Conservation (phyloP, 2,888 invertebrate species). For the Crioceris asparagi region DNA sequence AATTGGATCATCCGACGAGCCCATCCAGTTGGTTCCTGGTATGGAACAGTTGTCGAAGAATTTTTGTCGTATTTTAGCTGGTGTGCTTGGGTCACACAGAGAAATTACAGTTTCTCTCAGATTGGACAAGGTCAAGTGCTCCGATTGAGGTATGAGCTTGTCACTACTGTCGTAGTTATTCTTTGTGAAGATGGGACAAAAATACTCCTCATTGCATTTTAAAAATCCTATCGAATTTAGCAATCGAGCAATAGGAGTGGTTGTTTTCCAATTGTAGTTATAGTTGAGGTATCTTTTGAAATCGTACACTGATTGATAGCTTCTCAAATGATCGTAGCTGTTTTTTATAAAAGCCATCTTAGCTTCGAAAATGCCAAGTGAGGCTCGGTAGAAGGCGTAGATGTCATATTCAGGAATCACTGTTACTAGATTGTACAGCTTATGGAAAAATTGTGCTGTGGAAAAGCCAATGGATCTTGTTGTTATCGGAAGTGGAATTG, state of each 20-base stretch:
- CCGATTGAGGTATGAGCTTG: background rate
- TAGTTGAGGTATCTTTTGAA: background rate
- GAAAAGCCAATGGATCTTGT: background rate
- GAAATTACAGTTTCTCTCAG: background rate
- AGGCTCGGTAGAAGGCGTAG: conserved; percentile 1
- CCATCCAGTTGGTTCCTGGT: background rate
- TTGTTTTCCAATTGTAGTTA: background rate
- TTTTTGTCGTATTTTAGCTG: background rate
- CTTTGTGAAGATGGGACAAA: background rate
- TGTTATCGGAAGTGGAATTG: background rate
- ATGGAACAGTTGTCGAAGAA: background rate
- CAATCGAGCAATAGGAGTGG: background rate
- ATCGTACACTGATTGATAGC: background rate
- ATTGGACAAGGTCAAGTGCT: background rate
- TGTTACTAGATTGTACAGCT: background rate
- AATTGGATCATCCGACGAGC: background rate
- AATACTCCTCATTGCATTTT: background rate
- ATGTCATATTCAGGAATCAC: background rate
- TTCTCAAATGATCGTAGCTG: background rate
- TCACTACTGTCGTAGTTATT: background rate
- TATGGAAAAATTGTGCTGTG: background rate
- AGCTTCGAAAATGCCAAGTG: background rate
- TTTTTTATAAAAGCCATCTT: background rate
- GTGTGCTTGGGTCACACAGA: background rate
- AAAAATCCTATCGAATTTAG: background rate